These are phyloP conservation scores for Limonius californicus DNA, from an alignment of 1,140 invertebrate species.

Conservation along the genomic window DNA sequence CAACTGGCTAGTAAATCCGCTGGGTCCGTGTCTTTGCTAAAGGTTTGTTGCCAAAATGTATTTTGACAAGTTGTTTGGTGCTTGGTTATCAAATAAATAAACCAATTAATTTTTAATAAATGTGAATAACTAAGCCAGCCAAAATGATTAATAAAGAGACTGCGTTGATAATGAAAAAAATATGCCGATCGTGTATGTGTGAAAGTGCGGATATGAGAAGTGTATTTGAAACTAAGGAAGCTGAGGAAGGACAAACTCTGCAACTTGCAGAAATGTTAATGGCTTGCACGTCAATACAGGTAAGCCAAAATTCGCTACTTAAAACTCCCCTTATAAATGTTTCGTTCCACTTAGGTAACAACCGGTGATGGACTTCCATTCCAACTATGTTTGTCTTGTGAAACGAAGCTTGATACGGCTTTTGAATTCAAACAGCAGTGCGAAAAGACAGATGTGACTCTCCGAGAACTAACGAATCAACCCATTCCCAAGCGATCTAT, in stretches of 20 bases:
- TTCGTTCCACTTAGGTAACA: constrained; percentile 46
- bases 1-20: no score
- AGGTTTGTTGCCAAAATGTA: background rate
- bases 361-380: constrained; percentile 46
- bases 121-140: background rate
- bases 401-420: constrained; percentile 43
- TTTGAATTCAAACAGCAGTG: constrained; percentile 48
- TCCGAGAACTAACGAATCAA: constrained; percentile 36
- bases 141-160: constrained; percentile 11
- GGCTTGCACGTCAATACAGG: constrained; percentile 55
- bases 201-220: constrained; percentile 39
- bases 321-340: background rate
- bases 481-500: constrained; percentile 17
- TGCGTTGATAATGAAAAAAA: constrained; percentile 34
- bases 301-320: constrained; percentile 32
- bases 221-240: constrained; percentile 39
- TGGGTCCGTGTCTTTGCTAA: no score
- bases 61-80: background rate
- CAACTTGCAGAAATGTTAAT: constrained; percentile 56
- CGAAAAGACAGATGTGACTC: constrained; percentile 54
- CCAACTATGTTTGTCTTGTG: constrained; percentile 44
- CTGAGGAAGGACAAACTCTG: constrained; percentile 33
- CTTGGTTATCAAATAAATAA: background rate
- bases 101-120: background rate
- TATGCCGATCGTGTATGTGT: constrained; percentile 45